Evolutionary conservation across 1,140 invertebrate genomes (phyloP).

Genomic region (Andricus grossulariae): DNA sequence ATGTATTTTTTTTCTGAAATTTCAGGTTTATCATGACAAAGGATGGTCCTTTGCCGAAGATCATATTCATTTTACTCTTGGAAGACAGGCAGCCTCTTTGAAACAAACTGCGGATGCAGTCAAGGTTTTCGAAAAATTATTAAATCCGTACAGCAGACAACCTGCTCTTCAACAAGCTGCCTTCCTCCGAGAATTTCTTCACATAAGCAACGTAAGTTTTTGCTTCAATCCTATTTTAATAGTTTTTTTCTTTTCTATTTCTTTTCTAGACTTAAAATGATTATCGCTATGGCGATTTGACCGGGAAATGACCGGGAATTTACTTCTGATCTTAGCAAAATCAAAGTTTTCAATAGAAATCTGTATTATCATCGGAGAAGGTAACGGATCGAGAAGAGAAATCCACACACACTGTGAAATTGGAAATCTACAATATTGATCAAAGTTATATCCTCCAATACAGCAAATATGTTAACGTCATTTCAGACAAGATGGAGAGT

Average conservation of each 20-base stretch:
- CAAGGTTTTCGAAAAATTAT: slow-evolving; percentile 86
- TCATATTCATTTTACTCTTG: slow-evolving; percentile 96
- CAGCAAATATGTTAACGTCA: too few species aligned
- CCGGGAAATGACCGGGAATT: too few species aligned
- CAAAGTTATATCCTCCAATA: too few species aligned
- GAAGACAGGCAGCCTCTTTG: slow-evolving; percentile 89
- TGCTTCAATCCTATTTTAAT: slow-evolving; percentile 31
- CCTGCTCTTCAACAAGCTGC: slow-evolving; percentile 86
- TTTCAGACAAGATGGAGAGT: too few species aligned
- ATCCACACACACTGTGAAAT: too few species aligned
- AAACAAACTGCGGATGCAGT: slow-evolving; percentile 86
- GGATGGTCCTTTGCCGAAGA: slow-evolving; percentile 95
- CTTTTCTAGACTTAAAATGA: neutral
- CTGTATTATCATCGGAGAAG: too few species aligned
- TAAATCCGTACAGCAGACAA: slow-evolving; percentile 86
- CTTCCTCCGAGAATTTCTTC: slow-evolving; percentile 92
- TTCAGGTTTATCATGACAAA: slow-evolving; percentile 85
- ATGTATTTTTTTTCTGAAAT: slow-evolving; percentile 31
- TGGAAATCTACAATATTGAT: too few species aligned
- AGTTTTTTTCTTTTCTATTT: slow-evolving; percentile 22
- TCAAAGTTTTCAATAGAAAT: too few species aligned
- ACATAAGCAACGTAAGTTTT: slow-evolving; percentile 83
- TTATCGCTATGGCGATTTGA: too few species aligned
- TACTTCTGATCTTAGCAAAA: too few species aligned
- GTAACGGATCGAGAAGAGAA: too few species aligned